Percentiles rank a stretch among this genome's conserved stretches.
These are phyloP conservation scores for Sminthopsis crassicaudata DNA, from an alignment of 2,113 vertebrate genomes.

Conservation along the genomic window DNA sequence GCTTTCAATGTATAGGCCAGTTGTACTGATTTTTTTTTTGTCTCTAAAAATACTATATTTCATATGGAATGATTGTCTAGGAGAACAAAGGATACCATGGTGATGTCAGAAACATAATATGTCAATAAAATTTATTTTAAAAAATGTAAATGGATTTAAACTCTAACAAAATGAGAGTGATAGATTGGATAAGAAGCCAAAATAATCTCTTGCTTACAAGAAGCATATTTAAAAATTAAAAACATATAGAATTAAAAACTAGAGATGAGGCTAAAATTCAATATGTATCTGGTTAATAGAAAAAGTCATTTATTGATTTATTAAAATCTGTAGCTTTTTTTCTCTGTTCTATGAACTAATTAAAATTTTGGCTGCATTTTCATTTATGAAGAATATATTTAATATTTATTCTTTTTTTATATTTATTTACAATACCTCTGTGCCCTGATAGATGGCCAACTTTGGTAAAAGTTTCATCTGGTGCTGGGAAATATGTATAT, in stretches of 20 bases:
- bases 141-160: not conserved
- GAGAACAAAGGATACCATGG: not conserved
- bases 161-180: not conserved
- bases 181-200: not conserved
- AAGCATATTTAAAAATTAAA: not conserved
- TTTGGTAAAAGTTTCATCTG: no score
- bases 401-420: no score
- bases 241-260: not conserved
- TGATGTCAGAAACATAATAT: not conserved
- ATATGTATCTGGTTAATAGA: not conserved
- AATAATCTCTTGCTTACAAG: not conserved
- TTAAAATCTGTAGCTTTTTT: no score
- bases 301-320: not conserved
- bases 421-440: no score
- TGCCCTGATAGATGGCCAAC: no score
- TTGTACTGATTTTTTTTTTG: not conserved
- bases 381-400: no score
- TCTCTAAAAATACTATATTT: not conserved
- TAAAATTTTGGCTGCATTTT: no score
- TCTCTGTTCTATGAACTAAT: no score
- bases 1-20: not conserved
- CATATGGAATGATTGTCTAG: not conserved
- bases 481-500: no score
- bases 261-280: not conserved
- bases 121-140: not conserved